Percentiles rank a stretch among this genome's conserved stretches.
These are phyloP conservation scores for Zootoca vivipara DNA, from an alignment of 2,113 vertebrate species.

Conservation along the genomic window DNA sequence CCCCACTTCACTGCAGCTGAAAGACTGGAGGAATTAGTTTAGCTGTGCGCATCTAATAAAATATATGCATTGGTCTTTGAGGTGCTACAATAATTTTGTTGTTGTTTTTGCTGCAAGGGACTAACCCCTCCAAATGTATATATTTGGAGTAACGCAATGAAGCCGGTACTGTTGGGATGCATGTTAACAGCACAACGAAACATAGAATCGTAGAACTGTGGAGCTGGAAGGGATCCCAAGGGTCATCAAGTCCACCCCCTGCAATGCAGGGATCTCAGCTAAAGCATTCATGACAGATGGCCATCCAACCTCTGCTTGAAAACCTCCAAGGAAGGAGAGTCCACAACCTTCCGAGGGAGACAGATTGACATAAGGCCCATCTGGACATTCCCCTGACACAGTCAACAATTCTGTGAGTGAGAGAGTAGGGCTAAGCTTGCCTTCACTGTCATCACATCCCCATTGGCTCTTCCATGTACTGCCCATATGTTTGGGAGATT, in stretches of 20 bases:
- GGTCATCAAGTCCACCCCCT: no score
- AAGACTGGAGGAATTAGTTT: slow-evolving; percentile 24
- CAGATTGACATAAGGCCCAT: not conserved
- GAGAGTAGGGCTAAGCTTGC: not conserved
- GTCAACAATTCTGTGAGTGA: not conserved
- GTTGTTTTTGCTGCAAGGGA: not conserved
- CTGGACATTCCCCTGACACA: not conserved
- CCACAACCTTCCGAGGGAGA: no score
- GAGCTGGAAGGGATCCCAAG: no score
- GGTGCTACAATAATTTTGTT: not conserved
- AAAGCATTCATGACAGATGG: no score
- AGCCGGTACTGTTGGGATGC: no score
- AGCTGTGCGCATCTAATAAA: not conserved
- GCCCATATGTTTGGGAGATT: not conserved
- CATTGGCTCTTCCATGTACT: not conserved
- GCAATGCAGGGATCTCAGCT: no score
- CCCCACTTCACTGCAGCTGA: slow-evolving; percentile 25
- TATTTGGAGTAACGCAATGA: slow-evolving; percentile 10
- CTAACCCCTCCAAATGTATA: not conserved
- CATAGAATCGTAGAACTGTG: no score
- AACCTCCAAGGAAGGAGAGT: no score
- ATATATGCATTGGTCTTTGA: not conserved
- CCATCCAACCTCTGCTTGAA: no score
- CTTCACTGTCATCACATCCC: not conserved
- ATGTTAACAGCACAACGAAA: no score